A percentile compares a stretch with the other conserved stretches of the same genome.
Conservation (phyloP, 2,113 vertebrate species). For the Sisor rabdophorus region DNA sequence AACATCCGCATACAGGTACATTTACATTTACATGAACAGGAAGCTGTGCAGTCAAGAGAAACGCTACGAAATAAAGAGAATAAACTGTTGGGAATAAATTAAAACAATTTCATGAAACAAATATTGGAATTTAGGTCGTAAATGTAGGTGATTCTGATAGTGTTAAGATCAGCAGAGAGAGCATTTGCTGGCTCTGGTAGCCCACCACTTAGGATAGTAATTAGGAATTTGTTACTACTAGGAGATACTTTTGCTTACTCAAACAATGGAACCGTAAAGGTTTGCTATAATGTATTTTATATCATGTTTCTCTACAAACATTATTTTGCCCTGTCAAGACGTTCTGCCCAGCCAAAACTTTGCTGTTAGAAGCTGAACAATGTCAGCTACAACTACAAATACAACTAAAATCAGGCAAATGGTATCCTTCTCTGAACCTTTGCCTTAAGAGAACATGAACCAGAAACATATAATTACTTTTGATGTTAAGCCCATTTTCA, state of each 20-base stretch:
- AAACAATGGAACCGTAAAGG: background rate
- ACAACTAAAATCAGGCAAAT: slow-evolving; percentile 1
- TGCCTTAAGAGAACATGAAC: slow-evolving; percentile 18
- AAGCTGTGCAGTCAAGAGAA: no score
- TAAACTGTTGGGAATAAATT: no score
- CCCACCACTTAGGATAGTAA: no score
- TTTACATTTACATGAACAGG: no score
- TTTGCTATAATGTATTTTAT: background rate
- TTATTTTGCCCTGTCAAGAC: background rate
- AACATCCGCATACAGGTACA: no score
- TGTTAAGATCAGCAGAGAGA: no score
- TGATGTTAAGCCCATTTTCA: slow-evolving; percentile 68
- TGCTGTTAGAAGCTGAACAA: background rate
- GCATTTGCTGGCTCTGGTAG: no score
- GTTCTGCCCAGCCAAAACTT: background rate
- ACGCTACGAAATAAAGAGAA: no score
- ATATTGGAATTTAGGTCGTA: no score
- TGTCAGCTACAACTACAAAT: background rate
- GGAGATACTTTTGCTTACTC: background rate
- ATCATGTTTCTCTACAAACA: background rate
- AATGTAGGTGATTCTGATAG: no score
- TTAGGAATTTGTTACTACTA: no score
- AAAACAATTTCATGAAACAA: no score
- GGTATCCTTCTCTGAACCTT: slow-evolving; percentile 22
- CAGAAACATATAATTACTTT: slow-evolving; percentile 64